Conservation (phyloP, 2,888 invertebrate genomes). For the Dryomyza anilis region DNA sequence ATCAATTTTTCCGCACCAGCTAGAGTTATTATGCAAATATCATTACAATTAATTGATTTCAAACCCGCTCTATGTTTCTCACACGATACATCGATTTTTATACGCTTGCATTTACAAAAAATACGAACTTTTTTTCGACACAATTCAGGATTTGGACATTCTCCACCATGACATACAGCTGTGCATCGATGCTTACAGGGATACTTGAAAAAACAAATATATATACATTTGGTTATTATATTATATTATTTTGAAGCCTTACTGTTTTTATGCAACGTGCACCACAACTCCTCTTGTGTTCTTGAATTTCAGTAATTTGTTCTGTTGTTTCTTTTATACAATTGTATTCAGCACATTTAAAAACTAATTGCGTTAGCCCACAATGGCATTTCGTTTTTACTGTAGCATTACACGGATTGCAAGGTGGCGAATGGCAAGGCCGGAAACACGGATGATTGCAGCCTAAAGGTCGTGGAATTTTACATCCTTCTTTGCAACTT, state of each 20-base stretch:
- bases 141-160: constrained; percentile 69
- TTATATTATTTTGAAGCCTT: too few species aligned
- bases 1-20: constrained; percentile 63
- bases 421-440: constrained; percentile 75
- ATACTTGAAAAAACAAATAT: constrained; percentile 63
- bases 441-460: constrained; percentile 77
- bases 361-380: constrained; percentile 74
- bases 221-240: too few species aligned
- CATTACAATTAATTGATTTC: constrained; percentile 67
- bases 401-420: constrained; percentile 75
- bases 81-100: constrained; percentile 76
- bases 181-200: constrained; percentile 84
- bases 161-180: constrained; percentile 74
- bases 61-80: constrained; percentile 63
- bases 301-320: constrained; percentile 50
- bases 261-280: constrained; percentile 86
- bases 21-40: constrained; percentile 67
- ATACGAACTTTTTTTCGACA: constrained; percentile 83
- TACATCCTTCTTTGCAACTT: constrained; percentile 68
- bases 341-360: constrained; percentile 74
- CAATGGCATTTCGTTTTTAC: constrained; percentile 82
- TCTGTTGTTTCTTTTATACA: constrained; percentile 62
- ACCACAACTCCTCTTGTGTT: constrained; percentile 67
- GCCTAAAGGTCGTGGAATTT: constrained; percentile 70
- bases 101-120: constrained; percentile 76